These are phyloP conservation scores for Dynastes maya DNA, from an alignment of 2,888 invertebrate genomes.

Conservation along the genomic window DNA sequence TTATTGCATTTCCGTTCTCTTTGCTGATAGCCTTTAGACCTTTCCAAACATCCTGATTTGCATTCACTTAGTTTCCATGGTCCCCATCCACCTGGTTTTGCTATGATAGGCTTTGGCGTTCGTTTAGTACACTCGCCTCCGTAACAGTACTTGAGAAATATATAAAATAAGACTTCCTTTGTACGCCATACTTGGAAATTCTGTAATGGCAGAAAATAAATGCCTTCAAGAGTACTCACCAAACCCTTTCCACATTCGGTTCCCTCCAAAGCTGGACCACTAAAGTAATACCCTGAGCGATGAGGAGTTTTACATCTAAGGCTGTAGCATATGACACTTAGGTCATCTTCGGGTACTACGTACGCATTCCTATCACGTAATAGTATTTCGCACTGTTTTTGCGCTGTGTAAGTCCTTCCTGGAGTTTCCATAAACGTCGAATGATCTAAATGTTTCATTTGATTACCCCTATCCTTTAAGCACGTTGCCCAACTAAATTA, in stretches of 20 bases:
- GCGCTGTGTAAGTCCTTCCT: slow-evolving; percentile 81
- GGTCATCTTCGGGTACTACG: slow-evolving; percentile 69
- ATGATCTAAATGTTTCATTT: slow-evolving; percentile 75
- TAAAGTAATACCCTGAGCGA: slow-evolving; percentile 81
- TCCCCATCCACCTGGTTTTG: slow-evolving; percentile 76
- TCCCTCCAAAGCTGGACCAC: slow-evolving; percentile 88
- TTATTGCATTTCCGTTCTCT: slow-evolving; percentile 75
- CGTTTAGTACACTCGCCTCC: slow-evolving; percentile 76
- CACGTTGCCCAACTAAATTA: slow-evolving; percentile 77
- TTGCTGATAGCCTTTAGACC: slow-evolving; percentile 76
- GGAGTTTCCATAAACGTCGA: slow-evolving; percentile 77
- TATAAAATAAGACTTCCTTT: background rate
- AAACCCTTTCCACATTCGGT: slow-evolving; percentile 79
- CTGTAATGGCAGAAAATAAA: too few species aligned
- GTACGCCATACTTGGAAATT: too few species aligned
- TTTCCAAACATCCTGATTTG: slow-evolving; percentile 78
- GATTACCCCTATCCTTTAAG: slow-evolving; percentile 75
- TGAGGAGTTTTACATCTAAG: slow-evolving; percentile 82
- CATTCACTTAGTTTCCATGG: slow-evolving; percentile 77
- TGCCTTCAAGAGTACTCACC: slow-evolving; percentile 66
- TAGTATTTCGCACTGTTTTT: slow-evolving; percentile 83
- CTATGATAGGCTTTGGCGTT: slow-evolving; percentile 66
- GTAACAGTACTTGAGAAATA: slow-evolving; percentile 76
- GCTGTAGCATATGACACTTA: slow-evolving; percentile 76
- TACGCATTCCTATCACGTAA: slow-evolving; percentile 80